Conservation (phyloP, 1,140 invertebrate genomes). For the Drosophila aff. region DNA sequence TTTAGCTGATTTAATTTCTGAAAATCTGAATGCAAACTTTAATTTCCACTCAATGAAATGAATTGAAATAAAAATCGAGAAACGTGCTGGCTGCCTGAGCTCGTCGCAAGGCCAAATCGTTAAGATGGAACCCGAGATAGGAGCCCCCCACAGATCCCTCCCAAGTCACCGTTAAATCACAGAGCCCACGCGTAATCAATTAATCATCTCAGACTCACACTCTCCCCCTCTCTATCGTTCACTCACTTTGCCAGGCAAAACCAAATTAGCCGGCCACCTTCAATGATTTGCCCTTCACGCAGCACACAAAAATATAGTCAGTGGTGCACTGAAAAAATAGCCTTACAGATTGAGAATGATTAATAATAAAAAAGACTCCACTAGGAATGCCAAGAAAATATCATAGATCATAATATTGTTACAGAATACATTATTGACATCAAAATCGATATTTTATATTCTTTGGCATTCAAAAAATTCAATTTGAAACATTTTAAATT, state of each 20-base stretch:
- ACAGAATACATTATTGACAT: too few species aligned
- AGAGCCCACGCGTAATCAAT: conserved; percentile 61
- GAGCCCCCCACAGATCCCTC: neutral
- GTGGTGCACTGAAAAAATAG: conserved; percentile 3
- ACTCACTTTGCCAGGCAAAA: conserved; percentile 19
- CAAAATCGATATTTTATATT: too few species aligned
- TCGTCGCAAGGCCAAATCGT: conserved; percentile 34
- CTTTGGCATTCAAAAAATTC: too few species aligned
- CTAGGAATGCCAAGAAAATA: too few species aligned
- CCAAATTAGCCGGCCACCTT: conserved; percentile 42
- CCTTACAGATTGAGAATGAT: too few species aligned
- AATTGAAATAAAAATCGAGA: conserved; percentile 4
- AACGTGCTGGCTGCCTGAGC: conserved; percentile 17
- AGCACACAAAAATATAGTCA: neutral
- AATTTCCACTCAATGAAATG: conserved; percentile 23
- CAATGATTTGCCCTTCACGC: conserved; percentile 26
- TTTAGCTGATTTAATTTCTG: neutral
- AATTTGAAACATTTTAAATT: too few species aligned
- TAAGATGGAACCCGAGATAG: conserved; percentile 41
- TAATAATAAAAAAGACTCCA: too few species aligned
- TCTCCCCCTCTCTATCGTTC: neutral
- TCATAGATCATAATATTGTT: too few species aligned
- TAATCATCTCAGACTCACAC: conserved; percentile 46
- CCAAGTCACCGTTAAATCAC: conserved; percentile 27
- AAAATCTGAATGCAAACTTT: neutral